These are phyloP conservation scores for Andrena marginata DNA, from an alignment of 2,888 invertebrate genomes.

Conservation along the genomic window DNA sequence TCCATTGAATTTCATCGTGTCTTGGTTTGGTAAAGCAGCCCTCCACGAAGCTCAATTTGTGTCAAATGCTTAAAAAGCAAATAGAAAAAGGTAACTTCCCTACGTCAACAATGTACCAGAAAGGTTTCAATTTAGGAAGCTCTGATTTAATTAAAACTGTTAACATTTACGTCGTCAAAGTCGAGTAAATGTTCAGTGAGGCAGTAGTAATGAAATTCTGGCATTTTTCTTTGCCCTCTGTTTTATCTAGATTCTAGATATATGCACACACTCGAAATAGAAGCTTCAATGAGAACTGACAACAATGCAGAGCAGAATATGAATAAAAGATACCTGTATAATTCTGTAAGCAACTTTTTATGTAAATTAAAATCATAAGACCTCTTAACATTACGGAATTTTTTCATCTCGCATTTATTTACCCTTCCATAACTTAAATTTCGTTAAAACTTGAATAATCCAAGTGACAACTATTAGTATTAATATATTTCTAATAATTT, in stretches of 20 bases:
- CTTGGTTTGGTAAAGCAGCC: neutral
- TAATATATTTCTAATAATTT: too few relatives aligned
- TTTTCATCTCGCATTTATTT: too few relatives aligned
- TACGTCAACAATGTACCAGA: neutral
- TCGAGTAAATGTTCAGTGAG: neutral
- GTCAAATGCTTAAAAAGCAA: neutral
- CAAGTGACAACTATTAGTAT: too few relatives aligned
- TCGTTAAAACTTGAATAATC: neutral
- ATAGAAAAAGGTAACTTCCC: neutral
- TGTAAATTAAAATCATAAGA: neutral
- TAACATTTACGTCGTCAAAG: neutral
- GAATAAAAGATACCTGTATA: neutral
- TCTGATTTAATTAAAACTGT: slow-evolving; percentile 10
- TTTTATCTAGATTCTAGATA: neutral
- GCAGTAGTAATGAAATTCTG: neutral
- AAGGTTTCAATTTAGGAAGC: neutral
- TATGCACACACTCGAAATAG: neutral
- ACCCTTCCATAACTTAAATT: neutral
- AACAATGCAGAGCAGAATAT: neutral
- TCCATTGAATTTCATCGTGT: slow-evolving; percentile 14
- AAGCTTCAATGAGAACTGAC: slow-evolving; percentile 1
- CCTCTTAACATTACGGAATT: neutral
- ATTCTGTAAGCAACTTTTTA: neutral
- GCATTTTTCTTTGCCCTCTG: neutral
- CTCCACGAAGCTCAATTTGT: slow-evolving; percentile 12